Conservation (phyloP, 2,113 vertebrate species). For the Xiphophorus maculatus region DNA sequence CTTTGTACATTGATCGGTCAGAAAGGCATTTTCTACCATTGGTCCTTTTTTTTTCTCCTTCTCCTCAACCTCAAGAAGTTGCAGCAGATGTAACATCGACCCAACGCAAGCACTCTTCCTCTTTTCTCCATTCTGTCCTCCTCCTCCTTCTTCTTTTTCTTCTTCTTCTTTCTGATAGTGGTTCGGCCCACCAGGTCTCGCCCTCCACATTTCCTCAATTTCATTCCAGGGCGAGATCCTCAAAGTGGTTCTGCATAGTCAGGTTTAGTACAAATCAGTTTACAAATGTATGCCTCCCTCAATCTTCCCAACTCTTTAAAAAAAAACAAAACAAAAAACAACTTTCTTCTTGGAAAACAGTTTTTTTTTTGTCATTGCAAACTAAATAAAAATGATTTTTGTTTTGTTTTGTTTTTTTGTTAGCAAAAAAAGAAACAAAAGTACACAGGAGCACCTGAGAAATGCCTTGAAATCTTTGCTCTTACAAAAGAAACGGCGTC, state of each 20-base stretch:
- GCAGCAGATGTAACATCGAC: conserved; percentile 58
- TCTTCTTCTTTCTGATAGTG: conserved; percentile 33
- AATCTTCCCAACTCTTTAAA: conserved; percentile 40
- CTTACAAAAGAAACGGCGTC: conserved; percentile 63
- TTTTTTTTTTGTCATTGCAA: conserved; percentile 41
- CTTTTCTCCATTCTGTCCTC: not conserved
- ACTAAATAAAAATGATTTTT: conserved; percentile 60
- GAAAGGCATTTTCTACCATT: conserved; percentile 65
- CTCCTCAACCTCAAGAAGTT: conserved; percentile 37
- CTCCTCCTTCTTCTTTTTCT: not conserved
- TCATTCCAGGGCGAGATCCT: conserved; percentile 52
- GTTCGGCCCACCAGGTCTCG: conserved; percentile 41
- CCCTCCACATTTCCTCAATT: conserved; percentile 11
- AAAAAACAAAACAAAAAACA: not conserved
- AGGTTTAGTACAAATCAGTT: conserved; percentile 68
- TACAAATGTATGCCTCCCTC: conserved; percentile 71
- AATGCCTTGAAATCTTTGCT: conserved; percentile 85
- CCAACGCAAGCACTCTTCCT: conserved; percentile 56
- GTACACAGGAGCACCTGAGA: conserved; percentile 94
- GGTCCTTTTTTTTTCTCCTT: conserved; percentile 5
- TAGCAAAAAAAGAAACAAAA: conserved; percentile 72
- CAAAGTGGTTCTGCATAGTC: conserved; percentile 86
- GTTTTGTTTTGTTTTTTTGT: conserved; percentile 41
- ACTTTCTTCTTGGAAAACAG: conserved; percentile 71
- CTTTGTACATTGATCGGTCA: conserved; percentile 76